Evolutionary conservation across 2,113 vertebrate species (phyloP), one percentile per base, ranked within the genome.

Genomic region (Gobiocypris rarus): DNA sequence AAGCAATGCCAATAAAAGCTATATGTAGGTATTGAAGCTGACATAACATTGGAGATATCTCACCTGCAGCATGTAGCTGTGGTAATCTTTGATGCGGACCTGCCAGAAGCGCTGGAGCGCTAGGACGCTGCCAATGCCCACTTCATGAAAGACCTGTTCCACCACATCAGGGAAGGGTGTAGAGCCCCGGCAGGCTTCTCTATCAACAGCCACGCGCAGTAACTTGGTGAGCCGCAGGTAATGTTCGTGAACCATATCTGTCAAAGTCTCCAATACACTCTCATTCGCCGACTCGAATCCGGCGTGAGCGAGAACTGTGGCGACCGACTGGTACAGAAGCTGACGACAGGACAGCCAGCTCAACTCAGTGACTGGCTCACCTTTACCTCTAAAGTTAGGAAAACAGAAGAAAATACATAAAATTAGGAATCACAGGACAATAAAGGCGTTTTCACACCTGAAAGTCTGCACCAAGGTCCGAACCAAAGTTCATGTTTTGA

Each of bases 51-150:
- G 59, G 3, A 17, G 15, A 1, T 13, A 28, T 34, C 90, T 96
- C 89, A 98, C 97, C 97, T 98, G 96, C 1, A 99, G 92, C 97
- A 98, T 97, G 92, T 98, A 97, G 90, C 94, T 97, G 92, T 99
- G 98, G 86, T 99, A 99, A 91, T 99, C 97, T 89, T 98, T 99
- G 89, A 99, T 97, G 84, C 96, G 96, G 83, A 97, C 96, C 87
- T 99, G 98, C 98, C 98, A 99, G 93, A 99, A 99, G 89, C 94
- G 96, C 93, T 98, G 97, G 85, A 99, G 94, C 0, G 97, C 97
- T 77, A 99, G 93, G 83, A 99, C 94, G 0, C 97, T 99, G 92
- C 98, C 98, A 1, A 99, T 95, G 89, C 98, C 98, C 89, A 96
- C 94, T 80, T 99, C 97, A 0, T 99, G 97, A 91, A 99, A 99